Evolutionary conservation across 2,797 vertebrate genomes (phyloP), one percentile per base, ranked within the genome.

Genomic region (Lagorchestes hirsutus): DNA sequence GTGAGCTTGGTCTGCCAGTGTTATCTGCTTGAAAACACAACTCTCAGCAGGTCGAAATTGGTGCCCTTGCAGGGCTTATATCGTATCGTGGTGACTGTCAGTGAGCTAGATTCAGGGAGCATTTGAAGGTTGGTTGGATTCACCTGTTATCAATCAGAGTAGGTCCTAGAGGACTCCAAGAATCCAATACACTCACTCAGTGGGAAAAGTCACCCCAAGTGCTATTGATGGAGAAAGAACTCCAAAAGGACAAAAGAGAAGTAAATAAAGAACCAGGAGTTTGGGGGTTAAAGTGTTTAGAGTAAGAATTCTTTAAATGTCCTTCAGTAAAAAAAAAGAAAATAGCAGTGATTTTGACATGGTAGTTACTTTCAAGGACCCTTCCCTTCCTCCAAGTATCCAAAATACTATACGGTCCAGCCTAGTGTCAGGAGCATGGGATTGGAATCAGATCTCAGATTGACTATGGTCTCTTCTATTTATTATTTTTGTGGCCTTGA

Each of bases 271-370:
- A 96, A 96, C 93, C 14, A 95, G 57, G 22, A 62, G 11, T 31
- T 59, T 59, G 9, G 93, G 31, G 11, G 54, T 95, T 94, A 95
- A 93, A 92, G 54, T 46, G 54, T 62, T 98, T 92, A 93, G 93
- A 96, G 46, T 74, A 9, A 90, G 5, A 9, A 96, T n/a, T 97
- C 55, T 34, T 92, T 96, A 96, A 95, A 90, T 93, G 34, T 91
- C 31, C 40, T 92, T 34, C 92, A 54, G 57, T 94, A 93, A 95
- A 93, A 93, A 74, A 52, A 8, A 52, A 92, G 95, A 31, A 28
- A 96, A 93, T 62, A 92, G 0, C 22, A 67, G 28, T 92, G 55
- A 95, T 96, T 96, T 95, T 29, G 54, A 91, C 94, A 92, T 87
- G 57, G 16, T 58, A 94, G 22, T 95, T 96, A 95, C 74, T 91